These are phyloP conservation scores for Myrmecobius fasciatus DNA, from an alignment of 2,113 vertebrate genomes.

Conservation along the genomic window DNA sequence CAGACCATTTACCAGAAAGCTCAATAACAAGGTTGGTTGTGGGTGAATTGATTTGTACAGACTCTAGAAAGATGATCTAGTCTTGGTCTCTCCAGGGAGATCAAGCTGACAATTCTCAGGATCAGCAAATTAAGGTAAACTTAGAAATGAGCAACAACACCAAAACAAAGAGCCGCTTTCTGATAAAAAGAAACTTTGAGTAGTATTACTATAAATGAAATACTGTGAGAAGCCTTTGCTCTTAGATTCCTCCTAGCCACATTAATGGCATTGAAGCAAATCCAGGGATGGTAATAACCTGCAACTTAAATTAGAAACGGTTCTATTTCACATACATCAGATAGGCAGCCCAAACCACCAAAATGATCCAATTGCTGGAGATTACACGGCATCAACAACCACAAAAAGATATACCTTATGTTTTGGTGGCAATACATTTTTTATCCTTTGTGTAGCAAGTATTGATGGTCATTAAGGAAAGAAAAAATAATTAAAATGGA, in stretches of 20 bases:
- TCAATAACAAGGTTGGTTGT: not conserved
- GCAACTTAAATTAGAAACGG: constrained; percentile 75
- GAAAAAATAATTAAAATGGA: constrained; percentile 76
- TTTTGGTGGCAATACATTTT: constrained; percentile 64
- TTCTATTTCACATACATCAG: constrained; percentile 28
- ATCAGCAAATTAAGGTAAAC: constrained; percentile 65
- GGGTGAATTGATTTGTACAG: constrained; percentile 24
- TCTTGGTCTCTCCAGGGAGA: constrained; percentile 12
- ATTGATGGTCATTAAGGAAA: constrained; percentile 69
- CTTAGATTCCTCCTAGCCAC: constrained; percentile 67
- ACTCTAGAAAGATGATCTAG: not conserved
- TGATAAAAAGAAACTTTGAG: constrained; percentile 64
- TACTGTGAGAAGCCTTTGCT: constrained; percentile 37
- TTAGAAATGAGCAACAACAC: constrained; percentile 30
- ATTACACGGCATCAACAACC: constrained; percentile 57
- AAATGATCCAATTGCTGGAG: constrained; percentile 64
- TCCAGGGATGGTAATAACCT: constrained; percentile 71
- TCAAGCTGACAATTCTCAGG: constrained; percentile 59
- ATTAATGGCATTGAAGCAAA: constrained; percentile 73
- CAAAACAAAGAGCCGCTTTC: constrained; percentile 22
- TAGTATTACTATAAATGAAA: constrained; percentile 72
- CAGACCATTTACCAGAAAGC: not conserved
- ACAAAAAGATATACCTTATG: constrained; percentile 45
- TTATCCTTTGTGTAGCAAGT: constrained; percentile 31
- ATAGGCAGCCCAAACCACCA: constrained; percentile 31